A percentile compares a stretch with the other conserved stretches of the same genome.
phyloP scores from a whole-genome alignment of 2,888 invertebrate species.

The Coenonympha glycerion region DNA sequence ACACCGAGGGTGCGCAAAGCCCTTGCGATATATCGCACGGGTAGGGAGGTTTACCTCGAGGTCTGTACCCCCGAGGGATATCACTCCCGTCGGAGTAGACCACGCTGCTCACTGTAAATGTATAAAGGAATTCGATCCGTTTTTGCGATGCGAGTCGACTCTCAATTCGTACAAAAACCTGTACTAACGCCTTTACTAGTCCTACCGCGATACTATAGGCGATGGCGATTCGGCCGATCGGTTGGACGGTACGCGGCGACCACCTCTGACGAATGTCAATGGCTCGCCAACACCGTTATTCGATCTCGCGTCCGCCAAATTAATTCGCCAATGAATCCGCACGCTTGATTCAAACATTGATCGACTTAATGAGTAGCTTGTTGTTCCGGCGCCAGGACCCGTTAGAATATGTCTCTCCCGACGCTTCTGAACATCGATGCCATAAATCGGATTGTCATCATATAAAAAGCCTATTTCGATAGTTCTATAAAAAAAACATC shows the following conservation, averaged over 20 bases:
- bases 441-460: constrained; percentile 40
- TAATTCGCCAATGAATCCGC: constrained; percentile 70
- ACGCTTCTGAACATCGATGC: constrained; percentile 40
- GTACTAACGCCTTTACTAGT: too few species aligned
- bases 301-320: constrained; percentile 71
- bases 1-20: too few species aligned
- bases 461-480: constrained; percentile 43
- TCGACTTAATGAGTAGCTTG: constrained; percentile 65
- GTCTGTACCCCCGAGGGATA: too few species aligned
- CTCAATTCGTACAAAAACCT: too few species aligned
- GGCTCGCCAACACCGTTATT: constrained; percentile 72
- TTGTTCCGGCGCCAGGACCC: constrained; percentile 49
- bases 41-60: too few species aligned
- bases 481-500: constrained; percentile 50
- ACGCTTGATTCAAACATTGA: constrained; percentile 63
- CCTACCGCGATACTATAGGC: too few species aligned
- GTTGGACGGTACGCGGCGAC: constrained; percentile 40
- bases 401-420: constrained; percentile 55
- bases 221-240: constrained; percentile 30
- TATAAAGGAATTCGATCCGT: too few species aligned
- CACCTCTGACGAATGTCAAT: constrained; percentile 70
- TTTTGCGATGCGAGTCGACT: too few species aligned
- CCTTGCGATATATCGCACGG: too few species aligned
- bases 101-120: too few species aligned
- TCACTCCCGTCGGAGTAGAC: too few species aligned